These are phyloP conservation scores for Oxytorus armatus DNA, from an alignment of 2,888 invertebrate species.

Conservation along the genomic window DNA sequence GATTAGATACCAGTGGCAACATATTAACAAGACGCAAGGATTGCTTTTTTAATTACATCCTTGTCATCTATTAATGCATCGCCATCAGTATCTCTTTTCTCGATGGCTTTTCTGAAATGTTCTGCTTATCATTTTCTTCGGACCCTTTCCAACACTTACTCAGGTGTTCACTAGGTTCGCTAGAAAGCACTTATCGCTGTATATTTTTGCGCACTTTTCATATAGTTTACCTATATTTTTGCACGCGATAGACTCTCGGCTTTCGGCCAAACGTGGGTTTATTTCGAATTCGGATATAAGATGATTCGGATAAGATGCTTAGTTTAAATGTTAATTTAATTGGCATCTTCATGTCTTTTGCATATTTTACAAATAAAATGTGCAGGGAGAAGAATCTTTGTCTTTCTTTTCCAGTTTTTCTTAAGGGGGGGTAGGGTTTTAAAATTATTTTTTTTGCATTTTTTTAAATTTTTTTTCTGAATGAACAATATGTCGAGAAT, in stretches of 20 bases:
- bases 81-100: not conserved
- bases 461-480: no score
- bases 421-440: no score
- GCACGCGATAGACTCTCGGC: no score
- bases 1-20: not conserved
- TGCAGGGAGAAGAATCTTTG: not conserved
- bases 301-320: not conserved
- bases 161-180: no score
- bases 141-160: no score
- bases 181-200: no score
- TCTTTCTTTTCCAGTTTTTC: not conserved
- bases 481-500: no score
- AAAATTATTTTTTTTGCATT: no score
- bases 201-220: no score
- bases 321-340: not conserved
- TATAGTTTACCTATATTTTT: no score
- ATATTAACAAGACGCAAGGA: slow-evolving; percentile 5
- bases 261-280: slow-evolving; percentile 1
- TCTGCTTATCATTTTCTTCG: not conserved
- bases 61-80: slow-evolving; percentile 11
- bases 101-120: not conserved
- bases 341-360: not conserved
- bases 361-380: not conserved
- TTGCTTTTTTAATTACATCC: slow-evolving; percentile 2
- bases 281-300: not conserved